These are phyloP conservation scores for Bursaphelenchus okinawaensis DNA, from an alignment of 2,888 invertebrate species.

Conservation along the genomic window DNA sequence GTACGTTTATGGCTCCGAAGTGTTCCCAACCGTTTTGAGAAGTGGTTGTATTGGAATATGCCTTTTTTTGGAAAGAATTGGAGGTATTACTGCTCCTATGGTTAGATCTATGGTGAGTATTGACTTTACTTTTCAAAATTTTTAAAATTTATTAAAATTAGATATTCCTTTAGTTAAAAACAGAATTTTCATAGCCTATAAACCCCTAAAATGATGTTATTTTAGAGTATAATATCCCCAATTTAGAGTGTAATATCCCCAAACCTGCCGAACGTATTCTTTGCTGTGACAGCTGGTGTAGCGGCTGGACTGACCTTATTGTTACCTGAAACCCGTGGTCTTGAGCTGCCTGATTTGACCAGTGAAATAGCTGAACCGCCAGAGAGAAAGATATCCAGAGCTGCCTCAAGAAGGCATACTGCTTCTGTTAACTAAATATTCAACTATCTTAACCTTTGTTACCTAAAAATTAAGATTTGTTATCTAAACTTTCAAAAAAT, in stretches of 20 bases:
- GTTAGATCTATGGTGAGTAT: constrained; percentile 11
- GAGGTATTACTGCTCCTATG: constrained; percentile 8
- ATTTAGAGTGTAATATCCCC: constrained; percentile 5
- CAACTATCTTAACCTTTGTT: no score
- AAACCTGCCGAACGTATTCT: constrained; percentile 11
- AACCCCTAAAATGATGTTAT: background rate
- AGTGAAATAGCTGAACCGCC: background rate
- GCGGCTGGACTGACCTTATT: constrained; percentile 7
- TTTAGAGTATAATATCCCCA: background rate
- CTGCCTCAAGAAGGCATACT: background rate
- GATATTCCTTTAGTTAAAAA: background rate
- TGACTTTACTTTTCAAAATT: background rate
- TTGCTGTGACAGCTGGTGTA: constrained; percentile 5
- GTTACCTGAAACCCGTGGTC: constrained; percentile 17
- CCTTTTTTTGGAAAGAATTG: constrained; percentile 9
- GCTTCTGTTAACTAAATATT: no score
- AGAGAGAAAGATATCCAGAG: background rate
- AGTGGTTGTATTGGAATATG: constrained; percentile 13
- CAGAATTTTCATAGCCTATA: background rate
- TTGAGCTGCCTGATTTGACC: constrained; percentile 14
- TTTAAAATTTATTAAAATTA: background rate
- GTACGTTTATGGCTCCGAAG: background rate
- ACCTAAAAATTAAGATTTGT: no score
- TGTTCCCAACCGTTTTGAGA: constrained; percentile 15
- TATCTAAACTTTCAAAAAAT: no score